These are phyloP conservation scores for Netelia fuscicornis DNA, from an alignment of 2,888 invertebrate genomes.

Conservation along the genomic window DNA sequence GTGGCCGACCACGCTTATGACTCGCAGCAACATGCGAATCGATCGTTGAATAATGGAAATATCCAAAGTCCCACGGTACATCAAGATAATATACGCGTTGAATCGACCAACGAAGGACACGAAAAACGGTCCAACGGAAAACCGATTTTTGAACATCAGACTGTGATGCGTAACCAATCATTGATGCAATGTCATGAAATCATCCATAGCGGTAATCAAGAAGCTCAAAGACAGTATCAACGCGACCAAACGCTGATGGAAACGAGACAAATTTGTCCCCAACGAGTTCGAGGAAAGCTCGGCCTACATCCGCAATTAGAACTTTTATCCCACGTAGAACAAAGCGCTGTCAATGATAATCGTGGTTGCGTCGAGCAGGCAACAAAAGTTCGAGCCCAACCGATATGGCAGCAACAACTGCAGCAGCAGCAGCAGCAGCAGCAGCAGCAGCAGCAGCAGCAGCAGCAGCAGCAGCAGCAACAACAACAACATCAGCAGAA, in stretches of 20 bases:
- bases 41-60: constrained; percentile 82
- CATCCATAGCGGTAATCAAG: constrained; percentile 78
- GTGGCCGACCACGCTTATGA: constrained; percentile 82
- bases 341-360: constrained; percentile 64
- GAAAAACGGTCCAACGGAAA: constrained; percentile 75
- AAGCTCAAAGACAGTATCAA: constrained; percentile 77
- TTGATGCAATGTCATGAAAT: constrained; percentile 79
- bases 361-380: constrained; percentile 42
- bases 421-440: constrained; percentile 65
- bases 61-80: constrained; percentile 79
- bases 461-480: constrained; percentile 67
- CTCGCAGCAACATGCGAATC: constrained; percentile 80
- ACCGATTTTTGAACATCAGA: constrained; percentile 76
- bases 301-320: constrained; percentile 73
- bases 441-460: constrained; percentile 64
- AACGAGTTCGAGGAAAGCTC: constrained; percentile 79
- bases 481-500: constrained; percentile 63
- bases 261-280: constrained; percentile 79
- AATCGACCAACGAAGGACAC: constrained; percentile 76
- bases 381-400: constrained; percentile 8
- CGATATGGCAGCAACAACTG: constrained; percentile 63
- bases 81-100: constrained; percentile 77
- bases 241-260: constrained; percentile 81
- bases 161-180: constrained; percentile 79
- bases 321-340: constrained; percentile 15